Evolutionary conservation across 2,797 vertebrate genomes (phyloP).

Genomic region (Eospalax fontanierii): DNA sequence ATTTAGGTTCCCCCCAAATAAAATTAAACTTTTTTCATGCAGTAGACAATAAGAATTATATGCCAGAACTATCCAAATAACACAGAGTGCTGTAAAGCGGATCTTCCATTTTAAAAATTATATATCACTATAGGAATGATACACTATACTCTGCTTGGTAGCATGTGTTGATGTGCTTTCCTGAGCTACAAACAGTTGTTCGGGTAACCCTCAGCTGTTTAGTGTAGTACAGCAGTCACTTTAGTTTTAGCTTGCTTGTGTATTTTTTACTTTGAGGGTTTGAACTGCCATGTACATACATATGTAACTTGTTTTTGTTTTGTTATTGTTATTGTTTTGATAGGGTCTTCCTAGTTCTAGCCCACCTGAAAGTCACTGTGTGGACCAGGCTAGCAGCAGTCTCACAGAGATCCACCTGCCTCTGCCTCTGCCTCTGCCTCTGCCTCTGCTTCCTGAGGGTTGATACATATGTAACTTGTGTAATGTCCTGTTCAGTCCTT

Average conservation of each 20-base stretch:
- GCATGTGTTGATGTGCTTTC: neutral
- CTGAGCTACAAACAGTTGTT: neutral
- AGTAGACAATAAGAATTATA: constrained; percentile 56
- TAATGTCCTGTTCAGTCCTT: constrained; percentile 35
- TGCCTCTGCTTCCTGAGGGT: too few species aligned
- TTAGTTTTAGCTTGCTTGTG: constrained; percentile 1
- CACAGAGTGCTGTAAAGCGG: constrained; percentile 9
- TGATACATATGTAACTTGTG: neutral
- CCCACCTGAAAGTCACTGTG: too few species aligned
- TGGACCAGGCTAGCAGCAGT: too few species aligned
- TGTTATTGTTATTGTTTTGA: too few species aligned
- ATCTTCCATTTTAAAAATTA: constrained; percentile 30
- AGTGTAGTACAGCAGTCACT: neutral
- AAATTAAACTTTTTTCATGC: constrained; percentile 62
- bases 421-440: too few species aligned
- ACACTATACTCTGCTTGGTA: neutral
- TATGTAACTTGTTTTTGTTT: neutral
- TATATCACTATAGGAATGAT: neutral
- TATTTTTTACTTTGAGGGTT: constrained; percentile 46
- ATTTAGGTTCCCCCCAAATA: constrained; percentile 18
- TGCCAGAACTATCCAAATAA: constrained; percentile 2
- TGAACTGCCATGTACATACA: neutral
- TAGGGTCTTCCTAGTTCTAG: too few species aligned
- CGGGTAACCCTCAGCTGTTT: neutral
- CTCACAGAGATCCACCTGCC: too few species aligned